Evolutionary conservation across 2,797 vertebrate species (phyloP).

Genomic region (Hippocampus kuda): DNA sequence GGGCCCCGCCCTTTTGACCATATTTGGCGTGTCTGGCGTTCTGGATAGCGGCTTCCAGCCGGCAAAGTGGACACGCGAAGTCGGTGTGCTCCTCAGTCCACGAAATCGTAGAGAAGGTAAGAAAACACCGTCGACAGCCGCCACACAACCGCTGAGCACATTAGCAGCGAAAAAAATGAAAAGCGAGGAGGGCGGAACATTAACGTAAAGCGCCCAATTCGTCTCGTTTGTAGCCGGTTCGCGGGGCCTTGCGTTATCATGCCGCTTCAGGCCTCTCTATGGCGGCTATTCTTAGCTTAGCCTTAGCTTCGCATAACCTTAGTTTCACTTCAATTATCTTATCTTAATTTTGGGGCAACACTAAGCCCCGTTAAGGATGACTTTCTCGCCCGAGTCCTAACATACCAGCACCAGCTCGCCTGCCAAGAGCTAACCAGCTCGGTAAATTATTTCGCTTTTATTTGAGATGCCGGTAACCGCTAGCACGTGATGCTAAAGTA

Average conservation of each 20-base stretch:
- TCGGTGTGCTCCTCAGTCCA: conserved; percentile 39
- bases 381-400: fast-evolving
- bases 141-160: fast-evolving
- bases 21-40: conserved; percentile 58
- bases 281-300: conserved; percentile 24
- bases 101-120: conserved; percentile 36
- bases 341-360: neutral
- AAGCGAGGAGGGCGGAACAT: neutral
- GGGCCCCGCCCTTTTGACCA: conserved; percentile 41
- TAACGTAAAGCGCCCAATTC: neutral
- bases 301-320: no score
- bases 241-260: conserved; percentile 35
- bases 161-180: fast-evolving
- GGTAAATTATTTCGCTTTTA: neutral
- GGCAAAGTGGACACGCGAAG: conserved; percentile 60
- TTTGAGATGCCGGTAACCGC: conserved; percentile 5
- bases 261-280: conserved; percentile 36
- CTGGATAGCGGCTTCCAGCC: conserved; percentile 49
- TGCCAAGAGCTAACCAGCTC: neutral
- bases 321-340: no score
- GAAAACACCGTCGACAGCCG: neutral
- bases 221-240: conserved; percentile 8
- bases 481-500: conserved; percentile 25
- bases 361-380: neutral
- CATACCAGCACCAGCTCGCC: fast-evolving